phyloP scores from a whole-genome alignment of 2,888 invertebrate species.

The Drosophila glabriapex region DNA sequence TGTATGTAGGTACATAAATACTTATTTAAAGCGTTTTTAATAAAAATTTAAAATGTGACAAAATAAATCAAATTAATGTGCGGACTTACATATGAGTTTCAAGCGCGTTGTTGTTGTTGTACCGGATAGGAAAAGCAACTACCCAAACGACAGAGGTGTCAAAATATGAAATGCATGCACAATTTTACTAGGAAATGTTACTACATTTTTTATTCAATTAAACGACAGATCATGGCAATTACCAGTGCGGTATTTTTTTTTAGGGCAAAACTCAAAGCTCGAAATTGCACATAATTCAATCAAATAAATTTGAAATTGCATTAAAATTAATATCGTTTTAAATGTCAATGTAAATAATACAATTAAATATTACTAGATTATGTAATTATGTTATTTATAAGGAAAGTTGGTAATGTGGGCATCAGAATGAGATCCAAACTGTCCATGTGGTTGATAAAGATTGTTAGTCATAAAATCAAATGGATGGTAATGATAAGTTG shows the following conservation, averaged over 20 bases:
- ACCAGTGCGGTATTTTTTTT: background rate
- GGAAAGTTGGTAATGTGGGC: background rate
- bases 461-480: background rate
- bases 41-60: background rate
- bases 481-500: background rate
- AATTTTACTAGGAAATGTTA: background rate
- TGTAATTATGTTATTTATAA: background rate
- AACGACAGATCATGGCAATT: slow-evolving; percentile 1
- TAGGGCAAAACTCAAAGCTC: background rate
- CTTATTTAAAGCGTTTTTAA: background rate
- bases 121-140: background rate
- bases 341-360: background rate
- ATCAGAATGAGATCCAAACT: background rate
- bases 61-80: background rate
- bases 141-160: background rate
- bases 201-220: slow-evolving; percentile 10
- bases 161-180: background rate
- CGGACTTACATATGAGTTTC: background rate
- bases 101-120: too few species aligned
- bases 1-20: background rate
- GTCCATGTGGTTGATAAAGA: background rate
- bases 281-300: slow-evolving; percentile 27
- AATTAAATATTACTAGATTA: background rate
- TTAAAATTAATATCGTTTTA: background rate
- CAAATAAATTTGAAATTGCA: slow-evolving; percentile 9